phyloP scores from a whole-genome alignment of 2,888 invertebrate species.

The Drosophila meridiana region DNA sequence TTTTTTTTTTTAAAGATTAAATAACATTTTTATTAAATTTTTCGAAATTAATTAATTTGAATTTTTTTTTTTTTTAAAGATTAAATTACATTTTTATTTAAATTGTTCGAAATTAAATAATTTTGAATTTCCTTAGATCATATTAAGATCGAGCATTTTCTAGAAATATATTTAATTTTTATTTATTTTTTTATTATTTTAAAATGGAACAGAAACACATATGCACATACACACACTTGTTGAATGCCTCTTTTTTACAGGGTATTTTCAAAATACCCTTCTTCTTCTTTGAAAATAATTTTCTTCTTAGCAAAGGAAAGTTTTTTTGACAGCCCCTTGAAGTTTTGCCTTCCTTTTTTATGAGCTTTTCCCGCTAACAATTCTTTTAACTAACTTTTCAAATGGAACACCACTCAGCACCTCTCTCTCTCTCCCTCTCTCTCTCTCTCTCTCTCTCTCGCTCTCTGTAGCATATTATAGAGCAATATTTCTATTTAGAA shows the following conservation, averaged over 20 bases:
- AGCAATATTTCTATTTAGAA: constrained; percentile 44
- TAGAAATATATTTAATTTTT: too few species aligned
- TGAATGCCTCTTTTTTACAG: neutral
- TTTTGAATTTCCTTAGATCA: too few species aligned
- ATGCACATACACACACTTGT: neutral
- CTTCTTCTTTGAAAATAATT: constrained; percentile 12
- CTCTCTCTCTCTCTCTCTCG: neutral
- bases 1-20: too few species aligned
- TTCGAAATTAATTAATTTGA: too few species aligned
- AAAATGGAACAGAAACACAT: neutral
- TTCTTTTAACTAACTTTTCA: constrained; percentile 33
- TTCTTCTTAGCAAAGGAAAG: constrained; percentile 35
- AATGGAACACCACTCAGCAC: constrained; percentile 16
- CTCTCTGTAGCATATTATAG: constrained; percentile 22
- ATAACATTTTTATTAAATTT: too few species aligned
- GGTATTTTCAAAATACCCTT: constrained; percentile 18
- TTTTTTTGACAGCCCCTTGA: constrained; percentile 46
- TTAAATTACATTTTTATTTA: too few species aligned
- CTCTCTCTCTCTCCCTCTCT: neutral
- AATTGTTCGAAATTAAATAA: too few species aligned
- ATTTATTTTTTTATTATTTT: neutral
- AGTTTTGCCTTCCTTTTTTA: constrained; percentile 35
- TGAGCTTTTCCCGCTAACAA: constrained; percentile 36
- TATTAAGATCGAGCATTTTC: too few species aligned
- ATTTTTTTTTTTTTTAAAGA: too few species aligned